Conservation (phyloP, 2,888 invertebrate genomes). For the Anaspis maculata region DNA sequence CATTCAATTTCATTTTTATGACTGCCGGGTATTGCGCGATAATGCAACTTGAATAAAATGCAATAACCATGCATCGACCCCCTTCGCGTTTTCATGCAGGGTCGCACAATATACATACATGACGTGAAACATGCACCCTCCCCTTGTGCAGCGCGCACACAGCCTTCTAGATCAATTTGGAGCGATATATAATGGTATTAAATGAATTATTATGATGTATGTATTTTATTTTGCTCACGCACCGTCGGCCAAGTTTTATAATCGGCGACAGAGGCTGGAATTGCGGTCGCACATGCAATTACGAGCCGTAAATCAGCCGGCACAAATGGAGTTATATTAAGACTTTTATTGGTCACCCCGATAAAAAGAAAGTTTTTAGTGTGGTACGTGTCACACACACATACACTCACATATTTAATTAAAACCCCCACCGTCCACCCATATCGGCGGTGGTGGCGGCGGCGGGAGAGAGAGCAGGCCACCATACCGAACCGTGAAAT, state of each 20-base stretch:
- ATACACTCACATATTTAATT: conserved; percentile 12
- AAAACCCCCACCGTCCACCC: conserved; percentile 10
- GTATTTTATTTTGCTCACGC: conserved; percentile 33
- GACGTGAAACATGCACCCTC: conserved; percentile 10
- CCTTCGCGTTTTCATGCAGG: no score
- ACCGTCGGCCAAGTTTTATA: conserved; percentile 26
- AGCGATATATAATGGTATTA: conserved; percentile 21
- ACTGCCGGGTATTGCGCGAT: no score
- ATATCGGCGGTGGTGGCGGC: no score
- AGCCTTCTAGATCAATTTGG: conserved; percentile 23
- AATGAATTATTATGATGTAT: conserved; percentile 29
- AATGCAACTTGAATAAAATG: no score
- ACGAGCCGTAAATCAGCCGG: conserved; percentile 35
- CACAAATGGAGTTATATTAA: conserved; percentile 37
- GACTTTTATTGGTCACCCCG: conserved; percentile 26
- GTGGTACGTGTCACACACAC: conserved; percentile 8
- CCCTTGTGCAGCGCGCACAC: no score
- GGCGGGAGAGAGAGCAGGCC: no score
- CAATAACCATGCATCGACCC: no score
- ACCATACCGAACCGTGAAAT: no score
- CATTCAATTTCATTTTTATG: no score
- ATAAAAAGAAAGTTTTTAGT: conserved; percentile 13
- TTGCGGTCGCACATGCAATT: conserved; percentile 38
- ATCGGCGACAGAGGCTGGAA: conserved; percentile 30
- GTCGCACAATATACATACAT: no score